A percentile compares a stretch with the other conserved stretches of the same genome.
Evolutionary conservation across 2,797 vertebrate genomes (phyloP).

Genomic region (Zenarchopterus dispar): DNA sequence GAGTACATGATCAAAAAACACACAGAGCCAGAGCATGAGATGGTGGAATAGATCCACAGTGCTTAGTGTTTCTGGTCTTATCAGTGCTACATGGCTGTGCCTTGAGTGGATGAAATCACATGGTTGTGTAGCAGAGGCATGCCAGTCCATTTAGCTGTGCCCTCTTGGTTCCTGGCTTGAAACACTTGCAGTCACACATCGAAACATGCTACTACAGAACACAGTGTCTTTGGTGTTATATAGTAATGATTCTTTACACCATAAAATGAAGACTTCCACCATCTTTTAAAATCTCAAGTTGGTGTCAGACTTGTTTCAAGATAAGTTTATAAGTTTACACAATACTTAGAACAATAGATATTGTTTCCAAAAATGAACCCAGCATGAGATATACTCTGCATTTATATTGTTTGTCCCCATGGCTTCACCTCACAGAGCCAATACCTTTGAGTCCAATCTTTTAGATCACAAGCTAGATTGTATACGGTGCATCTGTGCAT

Average conservation of each 20-base stretch:
- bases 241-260: slow-evolving; percentile 27
- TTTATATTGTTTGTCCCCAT: slow-evolving; percentile 23
- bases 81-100: slow-evolving; percentile 17
- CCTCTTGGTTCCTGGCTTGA: slow-evolving; percentile 31
- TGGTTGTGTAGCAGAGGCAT: slow-evolving; percentile 16
- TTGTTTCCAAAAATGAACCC: slow-evolving; percentile 1
- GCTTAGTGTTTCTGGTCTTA: too few species aligned
- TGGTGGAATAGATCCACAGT: too few species aligned
- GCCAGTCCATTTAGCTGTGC: slow-evolving; percentile 47
- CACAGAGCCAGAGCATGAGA: slow-evolving; percentile 24
- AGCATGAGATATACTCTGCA: slow-evolving; percentile 44
- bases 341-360: background rate
- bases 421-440: slow-evolving; percentile 30
- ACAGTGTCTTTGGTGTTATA: slow-evolving; percentile 10
- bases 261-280: slow-evolving; percentile 33
- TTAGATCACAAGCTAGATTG: slow-evolving; percentile 65
- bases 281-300: slow-evolving; percentile 22
- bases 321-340: background rate
- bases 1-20: slow-evolving; percentile 10
- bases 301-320: slow-evolving; percentile 24
- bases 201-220: slow-evolving; percentile 19
- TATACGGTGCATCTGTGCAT: slow-evolving; percentile 56
- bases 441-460: slow-evolving; percentile 52
- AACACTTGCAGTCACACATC: slow-evolving; percentile 17
- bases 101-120: slow-evolving; percentile 43